Percentiles rank a stretch among this genome's conserved stretches.
Evolutionary conservation across 2,797 vertebrate species (phyloP).

Genomic region (Sebastes iracundus): DNA sequence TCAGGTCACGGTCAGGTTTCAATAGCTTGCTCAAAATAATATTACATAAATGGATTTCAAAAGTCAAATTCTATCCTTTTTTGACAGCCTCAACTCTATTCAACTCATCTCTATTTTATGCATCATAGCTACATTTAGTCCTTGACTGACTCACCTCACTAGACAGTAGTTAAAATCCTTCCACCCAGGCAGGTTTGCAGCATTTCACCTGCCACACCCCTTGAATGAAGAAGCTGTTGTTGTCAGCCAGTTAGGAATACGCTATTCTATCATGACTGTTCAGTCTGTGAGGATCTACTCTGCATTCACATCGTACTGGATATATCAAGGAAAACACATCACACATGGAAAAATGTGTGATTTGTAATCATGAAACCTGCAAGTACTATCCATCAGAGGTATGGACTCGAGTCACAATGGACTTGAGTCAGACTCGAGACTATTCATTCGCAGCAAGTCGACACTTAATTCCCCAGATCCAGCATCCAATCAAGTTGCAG

Average conservation of each 20-base stretch:
- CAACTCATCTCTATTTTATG: background rate
- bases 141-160: background rate
- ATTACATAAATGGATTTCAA: background rate
- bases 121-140: background rate
- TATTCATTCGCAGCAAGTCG: too few relatives aligned
- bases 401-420: too few relatives aligned
- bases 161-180: constrained; percentile 8
- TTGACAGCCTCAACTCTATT: background rate
- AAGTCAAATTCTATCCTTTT: background rate
- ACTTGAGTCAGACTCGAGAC: too few relatives aligned
- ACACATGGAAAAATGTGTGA: background rate
- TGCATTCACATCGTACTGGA: background rate
- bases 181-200: constrained; percentile 5
- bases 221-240: constrained; percentile 6
- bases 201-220: background rate
- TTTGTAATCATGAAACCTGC: background rate
- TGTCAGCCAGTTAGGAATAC: background rate
- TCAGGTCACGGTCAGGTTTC: background rate
- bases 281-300: background rate
- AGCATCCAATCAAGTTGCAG: too few relatives aligned
- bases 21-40: background rate
- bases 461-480: too few relatives aligned
- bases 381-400: background rate
- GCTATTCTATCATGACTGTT: background rate
- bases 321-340: background rate